Conservation (phyloP, 1,140 invertebrate species). For the Tigriopus japonicus region DNA sequence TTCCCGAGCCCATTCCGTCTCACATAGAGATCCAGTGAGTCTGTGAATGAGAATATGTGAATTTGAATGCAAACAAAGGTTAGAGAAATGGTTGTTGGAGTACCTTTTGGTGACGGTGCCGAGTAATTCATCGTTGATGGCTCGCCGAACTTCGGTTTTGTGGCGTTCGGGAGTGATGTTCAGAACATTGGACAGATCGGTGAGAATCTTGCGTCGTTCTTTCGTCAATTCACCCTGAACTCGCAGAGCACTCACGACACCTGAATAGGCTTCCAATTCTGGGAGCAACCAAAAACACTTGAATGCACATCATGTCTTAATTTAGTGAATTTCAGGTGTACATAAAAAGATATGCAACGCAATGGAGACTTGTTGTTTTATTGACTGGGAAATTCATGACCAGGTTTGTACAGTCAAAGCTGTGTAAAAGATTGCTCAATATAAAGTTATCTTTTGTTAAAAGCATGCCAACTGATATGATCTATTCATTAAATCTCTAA, state of each 20-base stretch:
- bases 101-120: slow-evolving; percentile 48
- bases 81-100: neutral
- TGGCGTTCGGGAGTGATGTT: slow-evolving; percentile 75
- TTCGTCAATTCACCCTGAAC: slow-evolving; percentile 68
- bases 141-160: slow-evolving; percentile 66
- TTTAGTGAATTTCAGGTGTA: no score
- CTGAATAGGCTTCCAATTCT: slow-evolving; percentile 80
- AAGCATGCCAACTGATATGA: neutral
- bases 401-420: neutral
- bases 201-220: slow-evolving; percentile 60
- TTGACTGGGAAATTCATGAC: neutral
- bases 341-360: neutral
- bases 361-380: neutral
- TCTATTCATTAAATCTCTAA: no score
- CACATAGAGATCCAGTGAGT: slow-evolving; percentile 25
- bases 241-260: slow-evolving; percentile 65
- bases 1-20: slow-evolving; percentile 65
- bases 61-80: neutral
- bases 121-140: slow-evolving; percentile 72
- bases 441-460: neutral
- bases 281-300: slow-evolving; percentile 19
- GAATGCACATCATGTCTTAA: slow-evolving; percentile 27
- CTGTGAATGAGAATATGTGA: neutral
- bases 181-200: slow-evolving; percentile 54
- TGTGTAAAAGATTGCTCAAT: neutral